phyloP scores from a whole-genome alignment of 2,113 vertebrate species.

The Ardeotis arabs region DNA sequence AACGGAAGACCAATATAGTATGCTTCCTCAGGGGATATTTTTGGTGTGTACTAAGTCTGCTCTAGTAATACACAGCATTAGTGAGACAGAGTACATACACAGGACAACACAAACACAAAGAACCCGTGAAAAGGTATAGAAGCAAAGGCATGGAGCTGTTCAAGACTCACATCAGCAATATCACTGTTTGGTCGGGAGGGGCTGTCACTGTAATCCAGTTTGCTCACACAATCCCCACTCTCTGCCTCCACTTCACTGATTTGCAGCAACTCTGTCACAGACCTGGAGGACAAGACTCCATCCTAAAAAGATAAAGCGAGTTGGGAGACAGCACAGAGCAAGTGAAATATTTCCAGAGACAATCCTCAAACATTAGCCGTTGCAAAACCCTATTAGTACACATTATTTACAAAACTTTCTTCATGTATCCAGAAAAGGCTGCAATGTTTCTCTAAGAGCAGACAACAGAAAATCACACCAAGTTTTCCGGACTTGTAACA shows the following conservation, averaged over 20 bases:
- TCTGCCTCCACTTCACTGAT: slow-evolving; percentile 82
- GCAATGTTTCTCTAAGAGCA: not conserved
- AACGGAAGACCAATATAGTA: not conserved
- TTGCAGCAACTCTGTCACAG: slow-evolving; percentile 62
- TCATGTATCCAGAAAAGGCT: not conserved
- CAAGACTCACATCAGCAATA: slow-evolving; percentile 74
- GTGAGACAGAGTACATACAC: not conserved
- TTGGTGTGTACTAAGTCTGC: not conserved
- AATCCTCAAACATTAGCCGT: not conserved
- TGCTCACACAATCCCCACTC: slow-evolving; percentile 65
- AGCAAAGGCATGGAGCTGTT: not conserved
- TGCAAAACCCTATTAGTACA: not conserved
- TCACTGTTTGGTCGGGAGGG: slow-evolving; percentile 73
- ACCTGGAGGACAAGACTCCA: slow-evolving; percentile 61
- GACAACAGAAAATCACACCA: not conserved
- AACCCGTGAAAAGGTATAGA: not conserved
- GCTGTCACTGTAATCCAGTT: slow-evolving; percentile 72
- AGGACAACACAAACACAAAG: not conserved
- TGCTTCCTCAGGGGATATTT: not conserved
- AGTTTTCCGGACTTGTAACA: not conserved
- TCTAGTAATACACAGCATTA: not conserved
- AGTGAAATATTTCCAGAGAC: not conserved
- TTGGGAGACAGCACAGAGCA: not conserved
- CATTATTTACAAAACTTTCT: not conserved
- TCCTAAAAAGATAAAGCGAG: slow-evolving; percentile 51